Percentiles rank a stretch among this genome's conserved stretches.
phyloP scores from a whole-genome alignment of 2,888 invertebrate genomes.

The Brenthis ino region DNA sequence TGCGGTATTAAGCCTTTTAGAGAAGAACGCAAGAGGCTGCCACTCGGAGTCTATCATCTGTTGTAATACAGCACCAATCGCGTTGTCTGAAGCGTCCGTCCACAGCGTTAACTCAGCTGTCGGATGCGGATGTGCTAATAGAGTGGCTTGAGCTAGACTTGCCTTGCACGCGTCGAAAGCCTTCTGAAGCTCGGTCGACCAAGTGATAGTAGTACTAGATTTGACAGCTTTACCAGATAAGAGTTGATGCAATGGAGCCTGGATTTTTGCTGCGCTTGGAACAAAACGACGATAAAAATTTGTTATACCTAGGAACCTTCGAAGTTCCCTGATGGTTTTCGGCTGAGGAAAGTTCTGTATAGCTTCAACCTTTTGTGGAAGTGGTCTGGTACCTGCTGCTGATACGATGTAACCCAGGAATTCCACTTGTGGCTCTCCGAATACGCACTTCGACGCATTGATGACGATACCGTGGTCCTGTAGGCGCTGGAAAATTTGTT shows the following conservation, averaged over 20 bases:
- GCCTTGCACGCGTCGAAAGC: conserved; percentile 16
- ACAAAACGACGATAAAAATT: conserved; percentile 34
- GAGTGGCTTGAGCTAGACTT: conserved; percentile 4
- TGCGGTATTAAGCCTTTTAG: not conserved
- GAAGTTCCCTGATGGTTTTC: conserved; percentile 43
- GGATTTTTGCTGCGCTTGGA: conserved; percentile 30
- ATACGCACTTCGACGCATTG: conserved; percentile 21
- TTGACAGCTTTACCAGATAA: conserved; percentile 17
- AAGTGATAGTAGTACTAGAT: conserved; percentile 14
- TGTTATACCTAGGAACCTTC: conserved; percentile 35
- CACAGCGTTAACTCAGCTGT: conserved; percentile 5
- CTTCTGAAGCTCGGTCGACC: conserved; percentile 18
- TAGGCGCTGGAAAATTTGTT: conserved; percentile 26
- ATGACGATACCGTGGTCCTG: conserved; percentile 21
- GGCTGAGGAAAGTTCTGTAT: conserved; percentile 22
- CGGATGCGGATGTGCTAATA: conserved; percentile 3
- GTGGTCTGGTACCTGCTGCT: conserved; percentile 8
- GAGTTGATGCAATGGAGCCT: conserved; percentile 26
- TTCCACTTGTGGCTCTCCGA: conserved; percentile 16
- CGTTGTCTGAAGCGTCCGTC: conserved; percentile 52
- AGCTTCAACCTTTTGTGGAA: conserved; percentile 8
- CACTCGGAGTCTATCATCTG: conserved; percentile 42
- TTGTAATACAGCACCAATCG: conserved; percentile 53
- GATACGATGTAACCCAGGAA: conserved; percentile 26
- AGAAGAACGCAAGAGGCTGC: conserved; percentile 46